These are phyloP conservation scores for western clawed frog (Xenopus tropicalis) DNA, from an alignment of 2,113 vertebrate species.

Conservation along the genomic window DNA sequence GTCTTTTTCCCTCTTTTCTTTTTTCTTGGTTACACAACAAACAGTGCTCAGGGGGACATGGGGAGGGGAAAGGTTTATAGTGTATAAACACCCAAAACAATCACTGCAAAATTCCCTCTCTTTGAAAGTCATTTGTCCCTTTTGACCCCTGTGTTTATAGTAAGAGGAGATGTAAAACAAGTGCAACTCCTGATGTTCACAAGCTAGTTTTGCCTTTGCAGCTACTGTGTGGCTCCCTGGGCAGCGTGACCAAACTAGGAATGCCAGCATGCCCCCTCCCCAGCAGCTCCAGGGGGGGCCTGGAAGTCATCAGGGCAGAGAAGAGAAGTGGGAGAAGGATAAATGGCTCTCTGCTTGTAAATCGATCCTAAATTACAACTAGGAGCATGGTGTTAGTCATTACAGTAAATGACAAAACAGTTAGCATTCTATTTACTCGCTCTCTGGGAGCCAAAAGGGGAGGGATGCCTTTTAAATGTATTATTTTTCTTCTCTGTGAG, in stretches of 20 bases:
- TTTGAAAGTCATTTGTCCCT: conserved; percentile 27
- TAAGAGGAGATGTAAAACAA: conserved; percentile 4
- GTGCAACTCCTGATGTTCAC: conserved; percentile 45
- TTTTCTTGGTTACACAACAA: conserved; percentile 39
- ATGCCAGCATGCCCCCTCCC: conserved; percentile 49
- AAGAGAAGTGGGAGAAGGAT: conserved; percentile 46
- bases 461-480: conserved; percentile 37
- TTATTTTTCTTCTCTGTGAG: conserved; percentile 11
- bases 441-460: conserved; percentile 41
- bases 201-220: conserved; percentile 32
- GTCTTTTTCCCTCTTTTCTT: conserved; percentile 3
- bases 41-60: conserved; percentile 38
- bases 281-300: conserved; percentile 52
- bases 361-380: conserved; percentile 61
- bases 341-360: conserved; percentile 55
- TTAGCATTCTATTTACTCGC: conserved; percentile 44
- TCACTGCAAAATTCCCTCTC: conserved; percentile 30
- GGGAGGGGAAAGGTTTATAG: conserved; percentile 23
- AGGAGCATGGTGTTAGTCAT: conserved; percentile 45
- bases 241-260: conserved; percentile 54
- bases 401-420: conserved; percentile 55
- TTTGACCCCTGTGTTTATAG: background rate
- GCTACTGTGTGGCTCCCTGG: conserved; percentile 47
- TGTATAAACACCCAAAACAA: conserved; percentile 42
- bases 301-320: conserved; percentile 46